phyloP scores from a whole-genome alignment of 2,113 vertebrate species.

The Ptilonorhynchus violaceus region DNA sequence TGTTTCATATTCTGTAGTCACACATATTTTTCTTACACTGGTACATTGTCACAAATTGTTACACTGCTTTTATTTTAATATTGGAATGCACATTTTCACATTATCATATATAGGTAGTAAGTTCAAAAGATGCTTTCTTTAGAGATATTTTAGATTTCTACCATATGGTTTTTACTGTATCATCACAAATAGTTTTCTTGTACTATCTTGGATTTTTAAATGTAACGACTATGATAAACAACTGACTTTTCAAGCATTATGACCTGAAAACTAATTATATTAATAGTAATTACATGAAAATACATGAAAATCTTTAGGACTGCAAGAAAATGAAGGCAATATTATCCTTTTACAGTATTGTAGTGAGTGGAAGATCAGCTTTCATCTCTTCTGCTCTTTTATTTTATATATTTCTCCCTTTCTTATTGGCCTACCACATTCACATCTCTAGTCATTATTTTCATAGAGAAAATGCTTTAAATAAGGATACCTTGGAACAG shows the following conservation, averaged over 20 bases:
- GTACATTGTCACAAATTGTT: background rate
- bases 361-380: background rate
- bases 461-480: background rate
- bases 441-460: background rate
- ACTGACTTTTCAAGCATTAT: background rate
- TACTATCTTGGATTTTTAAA: background rate
- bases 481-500: background rate
- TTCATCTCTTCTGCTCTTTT: background rate
- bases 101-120: background rate
- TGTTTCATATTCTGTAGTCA: background rate
- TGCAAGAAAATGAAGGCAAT: background rate
- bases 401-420: background rate
- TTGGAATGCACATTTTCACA: background rate
- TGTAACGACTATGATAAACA: background rate
- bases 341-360: background rate
- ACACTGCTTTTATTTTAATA: background rate
- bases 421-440: background rate
- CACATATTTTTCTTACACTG: background rate
- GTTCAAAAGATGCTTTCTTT: background rate
- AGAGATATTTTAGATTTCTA: background rate
- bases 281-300: background rate
- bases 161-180: background rate
- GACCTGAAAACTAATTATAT: background rate
- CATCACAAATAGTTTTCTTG: background rate
- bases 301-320: background rate